Evolutionary conservation across 2,113 vertebrate species (phyloP).

Genomic region (Bufo gargarizans): DNA sequence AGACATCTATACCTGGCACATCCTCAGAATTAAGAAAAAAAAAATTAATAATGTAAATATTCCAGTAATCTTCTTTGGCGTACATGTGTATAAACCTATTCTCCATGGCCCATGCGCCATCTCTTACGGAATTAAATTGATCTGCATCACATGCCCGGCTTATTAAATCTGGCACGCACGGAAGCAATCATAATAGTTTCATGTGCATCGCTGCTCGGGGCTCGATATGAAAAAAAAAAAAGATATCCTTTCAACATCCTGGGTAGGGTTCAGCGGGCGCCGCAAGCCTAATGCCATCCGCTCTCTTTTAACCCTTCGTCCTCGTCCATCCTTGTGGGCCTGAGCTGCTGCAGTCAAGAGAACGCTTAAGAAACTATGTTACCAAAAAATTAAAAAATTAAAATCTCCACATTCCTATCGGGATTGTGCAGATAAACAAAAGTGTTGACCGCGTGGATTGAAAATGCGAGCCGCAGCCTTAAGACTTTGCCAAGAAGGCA

Average conservation of each 20-base stretch:
- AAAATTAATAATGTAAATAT: background rate
- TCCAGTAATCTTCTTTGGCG: background rate
- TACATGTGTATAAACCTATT: background rate
- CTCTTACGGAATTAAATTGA: background rate
- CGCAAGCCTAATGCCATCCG: background rate
- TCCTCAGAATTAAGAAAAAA: background rate
- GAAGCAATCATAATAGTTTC: constrained; percentile 32
- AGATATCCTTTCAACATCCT: background rate
- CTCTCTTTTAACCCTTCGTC: constrained; percentile 12
- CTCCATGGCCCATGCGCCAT: background rate
- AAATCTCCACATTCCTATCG: constrained; percentile 1
- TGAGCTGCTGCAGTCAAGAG: background rate
- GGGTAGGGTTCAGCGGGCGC: background rate
- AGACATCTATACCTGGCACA: background rate
- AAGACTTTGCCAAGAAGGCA: background rate
- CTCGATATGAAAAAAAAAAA: background rate
- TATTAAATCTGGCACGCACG: constrained; percentile 28
- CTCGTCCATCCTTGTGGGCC: background rate
- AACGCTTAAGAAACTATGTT: background rate
- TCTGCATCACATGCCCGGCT: constrained; percentile 20
- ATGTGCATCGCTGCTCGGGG: background rate
- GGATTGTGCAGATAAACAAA: constrained; percentile 5
- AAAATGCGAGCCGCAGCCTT: constrained; percentile 30
- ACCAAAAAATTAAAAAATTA: background rate
- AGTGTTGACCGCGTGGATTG: background rate